Base-by-base conservation (phyloP, 2,888 invertebrate genomes). In the Synergus umbraculus region DNA sequence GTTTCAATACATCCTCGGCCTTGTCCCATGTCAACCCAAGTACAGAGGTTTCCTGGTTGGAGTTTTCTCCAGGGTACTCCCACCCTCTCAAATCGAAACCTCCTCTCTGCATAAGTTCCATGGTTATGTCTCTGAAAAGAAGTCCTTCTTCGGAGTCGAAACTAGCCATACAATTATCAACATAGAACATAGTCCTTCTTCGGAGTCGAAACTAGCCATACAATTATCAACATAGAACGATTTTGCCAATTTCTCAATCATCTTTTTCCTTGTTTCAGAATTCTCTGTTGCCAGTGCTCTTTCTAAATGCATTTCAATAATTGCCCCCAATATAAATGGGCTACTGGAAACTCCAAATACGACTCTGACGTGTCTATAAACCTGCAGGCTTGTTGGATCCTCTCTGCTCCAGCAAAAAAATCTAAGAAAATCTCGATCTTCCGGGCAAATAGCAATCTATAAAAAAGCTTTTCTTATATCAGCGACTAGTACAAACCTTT, bases 211-310 rank as follows among this genome's bases (percentile, higher is more conserved):
- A 37, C 81, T 81, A 18, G 84, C 78, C 2, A 85, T 79, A 54
- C 85, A 86, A 60, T 85, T 86, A 60, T 87, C 85, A 2, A 85
- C 84, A 78, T 85, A 84, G 63, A 82, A 86, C 12, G 84, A 82
- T 43, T 82, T 83, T 77, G 43, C 54, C 29, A 81, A 79, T 78
- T 79, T 85, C 76, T 44, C 15, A 37, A 85, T 79, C 5, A 80
- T 78, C n/a, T 78, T 46, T 12, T 76, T 63, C 4, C 77, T 78
- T 49, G 46, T 60, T 15, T n/a, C 60, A 4, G 13, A 18, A n/a
- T 46, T 22, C 12, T 13, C 13, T 18, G 29, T 29, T 44, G 0
- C 43, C 58, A 63, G 37, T 13, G 67, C 76, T 37, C 78, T 67
- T 22, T 77, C 37, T n/a, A 88, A 76, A 65, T 86, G 86, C 78